These are phyloP conservation scores for Corythornis madagascariensis DNA, from an alignment of 2,113 vertebrate species.

Conservation along the genomic window DNA sequence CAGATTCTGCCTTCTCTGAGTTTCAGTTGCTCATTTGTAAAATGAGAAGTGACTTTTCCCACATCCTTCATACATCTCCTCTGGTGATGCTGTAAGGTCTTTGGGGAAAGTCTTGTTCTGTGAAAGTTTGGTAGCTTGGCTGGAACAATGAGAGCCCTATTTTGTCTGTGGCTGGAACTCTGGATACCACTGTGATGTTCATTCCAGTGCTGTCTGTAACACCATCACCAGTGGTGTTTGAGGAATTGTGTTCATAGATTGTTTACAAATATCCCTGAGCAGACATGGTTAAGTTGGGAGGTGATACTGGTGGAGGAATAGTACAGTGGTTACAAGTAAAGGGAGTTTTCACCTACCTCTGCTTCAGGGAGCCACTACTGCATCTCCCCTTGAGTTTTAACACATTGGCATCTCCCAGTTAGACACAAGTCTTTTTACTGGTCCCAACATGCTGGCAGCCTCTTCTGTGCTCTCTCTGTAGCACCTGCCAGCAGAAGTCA, in stretches of 20 bases:
- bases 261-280: background rate
- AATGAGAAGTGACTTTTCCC: background rate
- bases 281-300: background rate
- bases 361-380: background rate
- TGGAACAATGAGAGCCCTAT: background rate
- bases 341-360: background rate
- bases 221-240: background rate
- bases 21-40: background rate
- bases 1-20: background rate
- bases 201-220: background rate
- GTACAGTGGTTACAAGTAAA: background rate
- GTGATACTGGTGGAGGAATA: background rate
- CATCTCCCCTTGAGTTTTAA: background rate
- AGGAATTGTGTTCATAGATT: background rate
- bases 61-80: background rate
- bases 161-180: background rate
- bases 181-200: background rate
- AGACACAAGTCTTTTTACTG: fast-evolving
- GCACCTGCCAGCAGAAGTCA: fast-evolving
- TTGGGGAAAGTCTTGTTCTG: background rate
- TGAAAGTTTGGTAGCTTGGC: background rate
- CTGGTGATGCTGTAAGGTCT: background rate
- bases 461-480: background rate
- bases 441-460: fast-evolving
- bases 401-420: background rate